Evolutionary conservation across 2,113 vertebrate species (phyloP).

Genomic region (Crotalus viridis): DNA sequence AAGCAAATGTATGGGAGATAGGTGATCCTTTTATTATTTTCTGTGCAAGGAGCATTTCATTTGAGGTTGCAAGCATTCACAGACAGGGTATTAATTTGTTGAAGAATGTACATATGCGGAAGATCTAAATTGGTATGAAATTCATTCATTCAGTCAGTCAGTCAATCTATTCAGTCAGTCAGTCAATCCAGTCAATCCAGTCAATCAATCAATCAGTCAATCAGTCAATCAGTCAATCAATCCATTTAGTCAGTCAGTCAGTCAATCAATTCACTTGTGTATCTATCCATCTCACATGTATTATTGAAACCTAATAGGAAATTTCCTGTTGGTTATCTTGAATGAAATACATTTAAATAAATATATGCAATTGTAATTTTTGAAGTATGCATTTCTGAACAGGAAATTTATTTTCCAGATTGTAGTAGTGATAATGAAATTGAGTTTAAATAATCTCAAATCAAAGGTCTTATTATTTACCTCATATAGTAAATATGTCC

Average conservation of each 20-base stretch:
- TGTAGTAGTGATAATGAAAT: background rate
- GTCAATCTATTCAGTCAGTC: too few species aligned
- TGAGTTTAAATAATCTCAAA: background rate
- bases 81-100: background rate
- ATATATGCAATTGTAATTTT: constrained; percentile 1
- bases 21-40: background rate
- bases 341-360: background rate
- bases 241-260: too few species aligned
- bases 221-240: too few species aligned
- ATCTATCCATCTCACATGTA: background rate
- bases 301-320: background rate
- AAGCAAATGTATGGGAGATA: background rate
- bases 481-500: background rate
- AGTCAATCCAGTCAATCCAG: too few species aligned
- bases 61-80: background rate
- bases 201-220: too few species aligned
- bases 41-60: background rate
- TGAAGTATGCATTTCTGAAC: background rate
- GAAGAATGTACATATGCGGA: background rate
- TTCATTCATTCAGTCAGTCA: background rate
- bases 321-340: background rate
- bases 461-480: background rate
- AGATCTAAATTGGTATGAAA: background rate
- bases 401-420: background rate
- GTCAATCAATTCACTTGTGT: background rate